Conservation (phyloP, 2,797 vertebrate species). For the Tinamus major region DNA sequence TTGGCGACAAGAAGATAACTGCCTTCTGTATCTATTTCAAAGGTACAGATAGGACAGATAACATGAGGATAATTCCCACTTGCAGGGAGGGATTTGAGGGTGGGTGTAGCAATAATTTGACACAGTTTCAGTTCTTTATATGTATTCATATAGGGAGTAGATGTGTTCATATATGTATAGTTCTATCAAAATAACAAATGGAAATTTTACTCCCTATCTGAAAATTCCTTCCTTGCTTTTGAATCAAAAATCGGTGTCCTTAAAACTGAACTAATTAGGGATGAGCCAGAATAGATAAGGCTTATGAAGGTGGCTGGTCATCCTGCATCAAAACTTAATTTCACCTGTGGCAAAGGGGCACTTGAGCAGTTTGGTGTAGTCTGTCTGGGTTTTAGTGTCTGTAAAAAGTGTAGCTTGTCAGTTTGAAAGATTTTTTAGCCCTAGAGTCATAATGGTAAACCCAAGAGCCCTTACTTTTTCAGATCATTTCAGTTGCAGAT, state of each 20-base stretch:
- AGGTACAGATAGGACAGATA: not conserved
- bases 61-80: no score
- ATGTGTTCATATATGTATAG: not conserved
- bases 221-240: conserved; percentile 23
- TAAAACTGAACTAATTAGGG: conserved; percentile 50
- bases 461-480: not conserved
- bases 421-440: not conserved
- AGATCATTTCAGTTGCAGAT: not conserved
- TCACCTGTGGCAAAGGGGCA: not conserved
- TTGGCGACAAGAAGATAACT: not conserved
- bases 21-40: not conserved
- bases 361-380: not conserved
- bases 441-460: not conserved
- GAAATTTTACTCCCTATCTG: not conserved
- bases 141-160: not conserved
- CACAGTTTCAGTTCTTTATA: not conserved
- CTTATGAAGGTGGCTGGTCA: conserved; percentile 2
- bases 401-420: not conserved
- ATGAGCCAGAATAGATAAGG: not conserved
- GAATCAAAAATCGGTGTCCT: conserved; percentile 21
- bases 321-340: not conserved
- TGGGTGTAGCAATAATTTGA: not conserved
- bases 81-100: not conserved
- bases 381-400: not conserved
- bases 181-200: not conserved